Conservation (phyloP, 2,888 invertebrate genomes). For the Aleiodes testaceus region DNA sequence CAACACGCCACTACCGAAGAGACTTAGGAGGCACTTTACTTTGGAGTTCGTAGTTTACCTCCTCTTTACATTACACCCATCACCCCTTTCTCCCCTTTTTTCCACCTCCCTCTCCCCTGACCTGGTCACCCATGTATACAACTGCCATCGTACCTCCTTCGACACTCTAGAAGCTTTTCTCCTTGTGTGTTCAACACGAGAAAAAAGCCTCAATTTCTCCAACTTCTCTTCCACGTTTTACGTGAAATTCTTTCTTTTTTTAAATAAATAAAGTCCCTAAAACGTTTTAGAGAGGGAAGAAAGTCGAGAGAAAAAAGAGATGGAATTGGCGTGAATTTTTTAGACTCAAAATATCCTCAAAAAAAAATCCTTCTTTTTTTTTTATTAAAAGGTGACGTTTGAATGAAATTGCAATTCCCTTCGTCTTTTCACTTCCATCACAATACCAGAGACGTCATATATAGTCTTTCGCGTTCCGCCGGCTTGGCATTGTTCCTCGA, state of each 20-base stretch:
- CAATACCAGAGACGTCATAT: slow-evolving; percentile 39
- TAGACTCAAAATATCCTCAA: no score
- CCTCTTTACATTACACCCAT: slow-evolving; percentile 41
- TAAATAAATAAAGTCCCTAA: neutral
- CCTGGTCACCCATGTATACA: slow-evolving; percentile 28
- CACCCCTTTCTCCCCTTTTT: slow-evolving; percentile 29
- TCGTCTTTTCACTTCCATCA: slow-evolving; percentile 30
- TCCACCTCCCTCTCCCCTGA: slow-evolving; percentile 10
- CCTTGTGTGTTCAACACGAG: slow-evolving; percentile 4
- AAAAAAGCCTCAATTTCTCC: slow-evolving; percentile 15
- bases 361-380: no score
- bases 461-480: slow-evolving; percentile 35
- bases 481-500: slow-evolving; percentile 52
- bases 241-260: neutral
- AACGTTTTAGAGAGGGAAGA: neutral
- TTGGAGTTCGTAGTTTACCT: slow-evolving; percentile 48
- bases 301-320: neutral
- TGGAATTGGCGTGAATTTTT: no score
- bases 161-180: slow-evolving; percentile 20
- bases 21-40: slow-evolving; percentile 58
- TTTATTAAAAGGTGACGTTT: no score
- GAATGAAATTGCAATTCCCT: neutral
- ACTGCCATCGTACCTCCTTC: neutral
- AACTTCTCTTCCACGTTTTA: slow-evolving; percentile 16
- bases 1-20: slow-evolving; percentile 31